Conservation (phyloP, 92 coral and sea anemone species). For the Porites rus region DNA sequence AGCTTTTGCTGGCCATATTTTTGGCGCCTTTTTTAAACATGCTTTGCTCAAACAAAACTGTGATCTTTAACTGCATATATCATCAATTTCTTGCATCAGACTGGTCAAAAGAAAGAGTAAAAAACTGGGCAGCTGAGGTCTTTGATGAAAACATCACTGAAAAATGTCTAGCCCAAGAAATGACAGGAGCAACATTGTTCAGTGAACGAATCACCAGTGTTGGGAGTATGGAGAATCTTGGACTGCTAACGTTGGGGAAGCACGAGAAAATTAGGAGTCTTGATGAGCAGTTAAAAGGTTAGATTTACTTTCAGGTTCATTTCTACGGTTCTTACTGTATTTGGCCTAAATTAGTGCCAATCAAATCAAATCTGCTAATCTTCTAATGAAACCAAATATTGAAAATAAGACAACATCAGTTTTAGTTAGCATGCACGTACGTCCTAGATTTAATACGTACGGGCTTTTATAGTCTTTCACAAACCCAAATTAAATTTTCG, state of each 20-base stretch:
- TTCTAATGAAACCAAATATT: background rate
- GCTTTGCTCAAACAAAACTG: background rate
- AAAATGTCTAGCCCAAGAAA: slow-evolving; percentile 27
- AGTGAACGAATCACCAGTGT: slow-evolving; percentile 41
- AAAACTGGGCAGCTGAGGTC: slow-evolving; percentile 20
- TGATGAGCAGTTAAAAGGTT: slow-evolving; percentile 31
- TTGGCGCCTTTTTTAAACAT: background rate
- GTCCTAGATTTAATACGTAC: background rate
- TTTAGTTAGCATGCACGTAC: background rate
- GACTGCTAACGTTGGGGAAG: slow-evolving; percentile 25
- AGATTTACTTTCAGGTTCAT: slow-evolving; percentile 32
- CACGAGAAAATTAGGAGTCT: slow-evolving; percentile 31
- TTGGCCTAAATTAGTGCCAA: background rate
- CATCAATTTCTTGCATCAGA: slow-evolving; percentile 10
- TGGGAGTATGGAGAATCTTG: slow-evolving; percentile 22
- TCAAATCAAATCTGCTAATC: background rate
- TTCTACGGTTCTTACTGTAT: background rate
- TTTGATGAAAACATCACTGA: slow-evolving; percentile 18
- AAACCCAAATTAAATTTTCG: background rate
- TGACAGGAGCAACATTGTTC: slow-evolving; percentile 33
- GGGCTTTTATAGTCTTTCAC: slow-evolving; percentile 5
- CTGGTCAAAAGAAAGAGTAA: slow-evolving; percentile 38
- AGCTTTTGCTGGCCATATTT: background rate
- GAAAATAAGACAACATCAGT: slow-evolving; percentile 2
- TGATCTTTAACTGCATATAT: background rate